Evolutionary conservation across 2,113 vertebrate species (phyloP), one percentile per base, ranked within the genome.

Genomic region (Pachycephala philippinensis): DNA sequence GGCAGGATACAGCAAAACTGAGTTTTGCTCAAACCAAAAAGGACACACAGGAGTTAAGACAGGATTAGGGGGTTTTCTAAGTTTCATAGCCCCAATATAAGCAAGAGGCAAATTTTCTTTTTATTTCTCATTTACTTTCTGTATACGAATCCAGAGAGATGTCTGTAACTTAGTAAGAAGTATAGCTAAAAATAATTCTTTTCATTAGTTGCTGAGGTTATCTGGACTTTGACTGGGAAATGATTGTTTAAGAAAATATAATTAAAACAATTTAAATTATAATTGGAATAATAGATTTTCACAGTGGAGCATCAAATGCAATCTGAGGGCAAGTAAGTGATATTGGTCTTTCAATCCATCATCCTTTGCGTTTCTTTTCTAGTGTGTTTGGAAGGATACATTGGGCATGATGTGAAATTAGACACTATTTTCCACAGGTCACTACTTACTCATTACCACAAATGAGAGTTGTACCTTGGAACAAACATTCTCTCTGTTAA

Each of bases 401-500:
- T 13, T 61, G 4, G 15, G 3, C 7, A 70, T 0, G 0, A 19
- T 45, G 50, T 63, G 31, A 81, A 86, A 61, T 28, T 14, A 75
- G 33, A 47, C 3, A 0, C 6, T 42, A 3, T 86, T 69, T 92
- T 86, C 23, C 22, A 44, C 10, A 57, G 9, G n/a, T 74, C 11
- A 45, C 13, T 64, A 52, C 47, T 26, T 56, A 60, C 13, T 61
- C 33, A 31, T 56, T 65, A 37, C 6, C 19, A 53, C 7, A 71
- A 76, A 64, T 16, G 8, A 83, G 17, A 6, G 2, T 5, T 35
- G 4, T 6, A 42, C 8, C 31, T n/a, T 69, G 37, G 15, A 11
- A 44, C 53, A 33, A 2, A 1, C 1, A 30, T 15, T 45, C 5
- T 56, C 4, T 40, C 5, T 4, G 8, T 69, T 60, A 49, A n/a